A percentile compares a stretch with the other conserved stretches of the same genome.
These are phyloP conservation scores for Gymnarchus niloticus DNA, from an alignment of 2,113 vertebrate species.

Conservation along the genomic window DNA sequence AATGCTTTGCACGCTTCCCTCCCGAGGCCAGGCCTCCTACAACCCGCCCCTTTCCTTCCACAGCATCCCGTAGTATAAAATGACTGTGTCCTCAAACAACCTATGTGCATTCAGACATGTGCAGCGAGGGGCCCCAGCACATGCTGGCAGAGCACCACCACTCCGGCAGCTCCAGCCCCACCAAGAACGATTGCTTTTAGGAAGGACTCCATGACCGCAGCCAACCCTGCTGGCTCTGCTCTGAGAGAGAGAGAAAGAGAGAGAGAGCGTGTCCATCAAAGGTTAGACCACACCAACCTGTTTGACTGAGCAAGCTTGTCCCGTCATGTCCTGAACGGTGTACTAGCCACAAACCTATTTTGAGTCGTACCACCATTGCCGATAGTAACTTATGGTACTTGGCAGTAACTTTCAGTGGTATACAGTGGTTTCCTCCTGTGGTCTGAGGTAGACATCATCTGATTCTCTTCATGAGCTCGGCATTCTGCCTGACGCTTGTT, in stretches of 20 bases:
- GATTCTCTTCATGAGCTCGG: neutral
- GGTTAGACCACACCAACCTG: neutral
- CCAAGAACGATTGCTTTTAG: constrained; percentile 16
- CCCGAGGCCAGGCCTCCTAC: constrained; percentile 26
- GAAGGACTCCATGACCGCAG: neutral
- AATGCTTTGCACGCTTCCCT: constrained; percentile 38
- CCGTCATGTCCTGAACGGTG: neutral
- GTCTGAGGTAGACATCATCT: neutral
- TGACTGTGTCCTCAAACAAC: constrained; percentile 41
- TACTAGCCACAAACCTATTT: neutral
- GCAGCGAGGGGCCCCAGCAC: constrained; percentile 15
- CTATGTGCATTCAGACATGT: constrained; percentile 36
- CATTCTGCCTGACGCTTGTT: neutral
- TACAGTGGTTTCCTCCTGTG: neutral
- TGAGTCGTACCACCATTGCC: neutral
- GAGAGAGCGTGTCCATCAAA: neutral
- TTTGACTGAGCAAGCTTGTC: neutral
- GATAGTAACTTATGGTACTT: neutral
- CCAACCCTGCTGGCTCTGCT: neutral
- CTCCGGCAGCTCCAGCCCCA: neutral
- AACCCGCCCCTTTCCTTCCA: constrained; percentile 28
- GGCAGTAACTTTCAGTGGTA: neutral
- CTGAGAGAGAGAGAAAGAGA: neutral
- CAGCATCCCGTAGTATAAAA: constrained; percentile 38
- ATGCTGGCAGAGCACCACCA: constrained; percentile 24